These are phyloP conservation scores for Ochotona curzoniae DNA, from an alignment of 2,113 vertebrate species.

Conservation along the genomic window DNA sequence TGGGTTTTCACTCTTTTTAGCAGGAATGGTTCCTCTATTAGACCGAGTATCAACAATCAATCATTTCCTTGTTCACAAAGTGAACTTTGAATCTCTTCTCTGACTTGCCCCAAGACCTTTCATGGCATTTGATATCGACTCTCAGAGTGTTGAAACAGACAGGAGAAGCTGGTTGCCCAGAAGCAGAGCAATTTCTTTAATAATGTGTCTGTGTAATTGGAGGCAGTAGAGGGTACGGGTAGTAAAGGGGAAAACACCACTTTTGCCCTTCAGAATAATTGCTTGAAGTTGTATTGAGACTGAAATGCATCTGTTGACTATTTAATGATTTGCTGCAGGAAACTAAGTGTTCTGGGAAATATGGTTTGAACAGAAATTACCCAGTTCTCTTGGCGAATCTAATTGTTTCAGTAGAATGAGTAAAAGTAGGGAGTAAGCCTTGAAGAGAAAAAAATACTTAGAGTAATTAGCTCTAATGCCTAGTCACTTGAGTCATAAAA, in stretches of 20 bases:
- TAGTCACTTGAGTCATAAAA: constrained; percentile 79
- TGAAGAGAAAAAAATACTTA: constrained; percentile 72
- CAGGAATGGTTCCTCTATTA: constrained; percentile 68
- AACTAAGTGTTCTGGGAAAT: constrained; percentile 82
- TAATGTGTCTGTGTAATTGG: constrained; percentile 59
- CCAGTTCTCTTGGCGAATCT: constrained; percentile 80
- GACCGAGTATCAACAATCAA: constrained; percentile 61
- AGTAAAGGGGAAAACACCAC: constrained; percentile 63
- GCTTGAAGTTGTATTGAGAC: constrained; percentile 71
- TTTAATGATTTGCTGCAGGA: constrained; percentile 82
- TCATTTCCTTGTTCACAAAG: constrained; percentile 76
- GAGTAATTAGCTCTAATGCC: constrained; percentile 75
- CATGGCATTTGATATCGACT: constrained; percentile 58
- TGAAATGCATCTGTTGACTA: constrained; percentile 79
- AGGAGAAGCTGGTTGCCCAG: not conserved
- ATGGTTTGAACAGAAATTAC: constrained; percentile 77
- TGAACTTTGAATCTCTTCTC: constrained; percentile 77
- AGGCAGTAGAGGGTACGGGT: constrained; percentile 48
- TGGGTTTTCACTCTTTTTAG: constrained; percentile 75
- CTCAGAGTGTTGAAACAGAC: not conserved
- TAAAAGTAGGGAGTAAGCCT: constrained; percentile 75
- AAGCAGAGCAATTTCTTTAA: constrained; percentile 57
- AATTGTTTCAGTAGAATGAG: constrained; percentile 79
- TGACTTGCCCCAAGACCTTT: constrained; percentile 70
- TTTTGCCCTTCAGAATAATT: constrained; percentile 84